Conservation (phyloP, 2,888 invertebrate genomes). For the Thecophora atra region DNA sequence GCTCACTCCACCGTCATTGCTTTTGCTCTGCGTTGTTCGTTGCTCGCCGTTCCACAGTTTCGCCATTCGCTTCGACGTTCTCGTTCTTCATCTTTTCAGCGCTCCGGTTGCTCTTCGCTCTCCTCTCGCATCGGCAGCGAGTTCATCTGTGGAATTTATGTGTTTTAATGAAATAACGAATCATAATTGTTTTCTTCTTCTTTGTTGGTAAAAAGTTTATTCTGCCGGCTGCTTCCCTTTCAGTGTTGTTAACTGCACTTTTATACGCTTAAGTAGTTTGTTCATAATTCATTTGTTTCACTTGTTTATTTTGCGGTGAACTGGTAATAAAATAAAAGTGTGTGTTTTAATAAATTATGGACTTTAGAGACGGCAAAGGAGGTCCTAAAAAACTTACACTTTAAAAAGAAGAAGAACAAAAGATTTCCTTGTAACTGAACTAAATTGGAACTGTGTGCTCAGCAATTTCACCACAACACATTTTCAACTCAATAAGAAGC, state of each 20-base stretch:
- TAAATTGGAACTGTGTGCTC: too few species aligned
- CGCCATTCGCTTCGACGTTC: background rate
- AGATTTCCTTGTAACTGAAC: too few species aligned
- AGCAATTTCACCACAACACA: too few species aligned
- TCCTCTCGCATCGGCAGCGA: conserved; percentile 7
- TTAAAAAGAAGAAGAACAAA: too few species aligned
- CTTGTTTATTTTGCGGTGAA: background rate
- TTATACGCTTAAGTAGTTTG: background rate
- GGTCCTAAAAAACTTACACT: too few species aligned
- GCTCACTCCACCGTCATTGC: background rate
- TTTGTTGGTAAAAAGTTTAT: conserved; percentile 18
- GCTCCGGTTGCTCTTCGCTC: background rate
- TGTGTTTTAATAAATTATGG: background rate
- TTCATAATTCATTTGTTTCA: background rate
- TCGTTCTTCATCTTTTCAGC: conserved; percentile 11
- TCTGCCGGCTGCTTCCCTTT: conserved; percentile 2
- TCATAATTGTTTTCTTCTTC: conserved; percentile 46
- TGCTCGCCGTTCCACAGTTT: background rate
- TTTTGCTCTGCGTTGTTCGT: background rate
- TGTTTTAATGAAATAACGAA: conserved; percentile 44
- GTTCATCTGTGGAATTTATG: conserved; percentile 31
- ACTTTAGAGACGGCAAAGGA: too few species aligned
- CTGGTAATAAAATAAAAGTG: background rate
- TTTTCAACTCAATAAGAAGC: too few species aligned
- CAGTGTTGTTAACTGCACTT: conserved; percentile 8